Conservation (phyloP, 2,113 vertebrate genomes). For the Ptilorrhoa leucosticta region DNA sequence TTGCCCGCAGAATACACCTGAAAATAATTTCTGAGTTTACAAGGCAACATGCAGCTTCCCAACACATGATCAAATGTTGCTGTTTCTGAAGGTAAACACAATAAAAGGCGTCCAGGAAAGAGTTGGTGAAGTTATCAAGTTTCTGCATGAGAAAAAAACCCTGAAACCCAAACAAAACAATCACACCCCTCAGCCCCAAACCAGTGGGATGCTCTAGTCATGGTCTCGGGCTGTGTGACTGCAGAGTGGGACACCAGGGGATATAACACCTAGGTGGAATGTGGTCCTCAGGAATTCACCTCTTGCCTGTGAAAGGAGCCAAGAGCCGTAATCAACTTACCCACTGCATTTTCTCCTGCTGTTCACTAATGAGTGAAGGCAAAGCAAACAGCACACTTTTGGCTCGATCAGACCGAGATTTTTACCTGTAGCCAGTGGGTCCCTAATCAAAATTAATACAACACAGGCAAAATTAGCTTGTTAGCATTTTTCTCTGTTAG, state of each 20-base stretch:
- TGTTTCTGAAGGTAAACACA: neutral
- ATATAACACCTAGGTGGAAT: neutral
- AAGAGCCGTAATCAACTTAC: constrained; percentile 42
- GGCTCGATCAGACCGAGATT: constrained; percentile 15
- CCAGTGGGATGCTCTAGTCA: neutral
- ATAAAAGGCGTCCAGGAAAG: neutral
- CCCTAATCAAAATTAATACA: constrained; percentile 52
- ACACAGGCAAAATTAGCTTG: constrained; percentile 47
- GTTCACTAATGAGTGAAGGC: constrained; percentile 54
- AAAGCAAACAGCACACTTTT: constrained; percentile 42
- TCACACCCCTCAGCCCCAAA: neutral
- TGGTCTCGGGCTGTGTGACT: neutral
- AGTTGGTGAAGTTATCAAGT: neutral
- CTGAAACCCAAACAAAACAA: neutral
- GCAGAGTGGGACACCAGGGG: neutral
- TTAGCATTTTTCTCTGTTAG: constrained; percentile 49
- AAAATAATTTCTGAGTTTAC: constrained; percentile 31
- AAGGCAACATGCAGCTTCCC: neutral
- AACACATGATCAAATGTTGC: neutral
- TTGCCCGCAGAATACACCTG: neutral
- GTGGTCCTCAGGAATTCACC: neutral
- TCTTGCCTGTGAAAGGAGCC: constrained; percentile 12
- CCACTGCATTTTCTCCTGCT: constrained; percentile 19
- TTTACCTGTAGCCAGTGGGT: constrained; percentile 42
- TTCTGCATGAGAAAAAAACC: neutral